Percentiles rank a stretch among this genome's conserved stretches.
Evolutionary conservation across 2,888 invertebrate genomes (phyloP).

Genomic region (Herminia tarsipennalis): DNA sequence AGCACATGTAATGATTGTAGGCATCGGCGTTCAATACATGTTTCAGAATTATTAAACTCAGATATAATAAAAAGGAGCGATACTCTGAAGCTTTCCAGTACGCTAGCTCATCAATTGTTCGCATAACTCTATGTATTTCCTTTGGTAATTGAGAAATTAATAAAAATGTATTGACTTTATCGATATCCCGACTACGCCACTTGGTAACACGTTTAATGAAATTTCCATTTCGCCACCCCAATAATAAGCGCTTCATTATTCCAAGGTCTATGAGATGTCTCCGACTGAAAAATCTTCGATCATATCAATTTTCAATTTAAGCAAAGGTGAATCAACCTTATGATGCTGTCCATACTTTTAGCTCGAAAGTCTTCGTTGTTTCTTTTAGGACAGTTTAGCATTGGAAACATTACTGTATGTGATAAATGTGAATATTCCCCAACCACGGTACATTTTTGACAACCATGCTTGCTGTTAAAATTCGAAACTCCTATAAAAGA

Average conservation of each 20-base stretch:
- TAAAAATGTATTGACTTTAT: constrained; percentile 16
- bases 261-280: constrained; percentile 32
- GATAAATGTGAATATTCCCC: constrained; percentile 42
- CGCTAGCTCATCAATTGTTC: background rate
- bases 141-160: background rate
- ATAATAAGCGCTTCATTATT: constrained; percentile 26
- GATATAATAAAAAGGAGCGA: constrained; percentile 6
- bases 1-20: constrained; percentile 4
- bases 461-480: constrained; percentile 33
- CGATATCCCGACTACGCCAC: constrained; percentile 16
- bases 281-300: constrained; percentile 28
- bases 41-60: constrained; percentile 5
- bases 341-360: constrained; percentile 14
- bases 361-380: constrained; percentile 10
- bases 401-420: constrained; percentile 23
- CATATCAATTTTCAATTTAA: constrained; percentile 28
- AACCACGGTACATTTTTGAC: constrained; percentile 31
- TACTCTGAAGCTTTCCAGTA: constrained; percentile 13
- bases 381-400: constrained; percentile 4
- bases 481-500: constrained; percentile 27
- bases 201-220: background rate
- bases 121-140: constrained; percentile 5
- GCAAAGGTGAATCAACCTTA: constrained; percentile 13
- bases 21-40: background rate
- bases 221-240: constrained; percentile 25